phyloP scores from a whole-genome alignment of 2,888 invertebrate genomes.

The Sminthurides aquaticus region DNA sequence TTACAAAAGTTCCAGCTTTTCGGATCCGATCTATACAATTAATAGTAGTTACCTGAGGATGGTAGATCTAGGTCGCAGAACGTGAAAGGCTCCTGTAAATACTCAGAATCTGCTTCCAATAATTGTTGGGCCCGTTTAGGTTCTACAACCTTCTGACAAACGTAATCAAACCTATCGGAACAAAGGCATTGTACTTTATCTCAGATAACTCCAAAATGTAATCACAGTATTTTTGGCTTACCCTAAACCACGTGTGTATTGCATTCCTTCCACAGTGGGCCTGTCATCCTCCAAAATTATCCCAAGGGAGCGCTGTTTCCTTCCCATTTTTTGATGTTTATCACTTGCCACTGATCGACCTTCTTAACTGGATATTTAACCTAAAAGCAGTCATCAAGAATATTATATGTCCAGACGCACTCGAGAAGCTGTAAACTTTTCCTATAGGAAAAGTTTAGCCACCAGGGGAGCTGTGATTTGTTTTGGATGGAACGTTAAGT shows the following conservation, averaged over 20 bases:
- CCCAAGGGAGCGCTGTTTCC: neutral
- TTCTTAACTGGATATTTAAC: neutral
- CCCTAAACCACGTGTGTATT: neutral
- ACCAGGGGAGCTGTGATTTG: no score
- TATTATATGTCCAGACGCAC: neutral
- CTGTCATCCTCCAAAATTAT: neutral
- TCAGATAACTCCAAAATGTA: neutral
- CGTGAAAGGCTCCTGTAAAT: constrained; percentile 26
- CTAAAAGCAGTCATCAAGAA: neutral
- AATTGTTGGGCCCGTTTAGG: neutral
- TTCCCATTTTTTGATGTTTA: no score
- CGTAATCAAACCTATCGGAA: constrained; percentile 26
- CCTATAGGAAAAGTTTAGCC: no score
- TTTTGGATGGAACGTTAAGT: no score
- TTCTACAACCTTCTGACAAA: constrained; percentile 22
- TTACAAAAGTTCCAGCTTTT: no score
- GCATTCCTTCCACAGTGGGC: neutral
- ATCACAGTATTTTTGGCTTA: no score
- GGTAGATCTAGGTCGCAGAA: constrained; percentile 31
- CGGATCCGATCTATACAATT: no score
- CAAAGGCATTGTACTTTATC: no score
- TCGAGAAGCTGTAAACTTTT: no score
- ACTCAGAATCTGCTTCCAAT: neutral
- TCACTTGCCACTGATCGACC: no score
- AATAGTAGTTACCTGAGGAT: constrained; percentile 16